Conservation (phyloP, 2,888 invertebrate genomes). For the Diarsia brunnea region DNA sequence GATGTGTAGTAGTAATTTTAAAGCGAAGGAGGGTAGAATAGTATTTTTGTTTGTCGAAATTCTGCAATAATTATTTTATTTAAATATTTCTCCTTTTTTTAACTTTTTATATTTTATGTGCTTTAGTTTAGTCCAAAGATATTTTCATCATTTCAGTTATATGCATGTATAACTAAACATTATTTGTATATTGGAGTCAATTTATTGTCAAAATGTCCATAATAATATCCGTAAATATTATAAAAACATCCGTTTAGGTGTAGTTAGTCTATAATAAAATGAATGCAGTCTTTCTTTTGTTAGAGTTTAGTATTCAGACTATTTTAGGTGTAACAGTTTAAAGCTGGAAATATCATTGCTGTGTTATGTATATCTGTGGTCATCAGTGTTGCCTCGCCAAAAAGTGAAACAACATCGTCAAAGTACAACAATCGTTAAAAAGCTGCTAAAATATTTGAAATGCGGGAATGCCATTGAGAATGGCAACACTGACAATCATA, state of each 20-base stretch:
- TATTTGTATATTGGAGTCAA: conserved; percentile 66
- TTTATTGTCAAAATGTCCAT: conserved; percentile 64
- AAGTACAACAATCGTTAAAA: conserved; percentile 56
- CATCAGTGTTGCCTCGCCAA: conserved; percentile 44
- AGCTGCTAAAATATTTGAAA: conserved; percentile 24
- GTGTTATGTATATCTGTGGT: conserved; percentile 48
- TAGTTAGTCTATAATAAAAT: conserved; percentile 70
- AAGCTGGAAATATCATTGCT: conserved; percentile 73
- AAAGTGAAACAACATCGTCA: conserved; percentile 20
- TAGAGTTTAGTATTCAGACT: conserved; percentile 72
- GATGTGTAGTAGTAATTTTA: conserved; percentile 58
- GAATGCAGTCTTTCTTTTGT: conserved; percentile 72
- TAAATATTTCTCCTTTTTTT: conserved; percentile 53
- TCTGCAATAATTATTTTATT: conserved; percentile 42
- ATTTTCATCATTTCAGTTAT: conserved; percentile 70
- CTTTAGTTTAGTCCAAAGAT: conserved; percentile 80
- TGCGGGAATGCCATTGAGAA: conserved; percentile 2
- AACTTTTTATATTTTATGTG: conserved; percentile 67
- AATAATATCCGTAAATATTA: conserved; percentile 51
- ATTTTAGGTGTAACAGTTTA: conserved; percentile 76
- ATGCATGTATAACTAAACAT: conserved; percentile 68
- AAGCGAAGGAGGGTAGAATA: conserved; percentile 49
- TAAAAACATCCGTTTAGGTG: conserved; percentile 58
- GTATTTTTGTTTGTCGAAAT: conserved; percentile 50
- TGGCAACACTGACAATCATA: conserved; percentile 62